Conservation (phyloP, 1,140 invertebrate species). For the Neoseiulus cucumeris region DNA sequence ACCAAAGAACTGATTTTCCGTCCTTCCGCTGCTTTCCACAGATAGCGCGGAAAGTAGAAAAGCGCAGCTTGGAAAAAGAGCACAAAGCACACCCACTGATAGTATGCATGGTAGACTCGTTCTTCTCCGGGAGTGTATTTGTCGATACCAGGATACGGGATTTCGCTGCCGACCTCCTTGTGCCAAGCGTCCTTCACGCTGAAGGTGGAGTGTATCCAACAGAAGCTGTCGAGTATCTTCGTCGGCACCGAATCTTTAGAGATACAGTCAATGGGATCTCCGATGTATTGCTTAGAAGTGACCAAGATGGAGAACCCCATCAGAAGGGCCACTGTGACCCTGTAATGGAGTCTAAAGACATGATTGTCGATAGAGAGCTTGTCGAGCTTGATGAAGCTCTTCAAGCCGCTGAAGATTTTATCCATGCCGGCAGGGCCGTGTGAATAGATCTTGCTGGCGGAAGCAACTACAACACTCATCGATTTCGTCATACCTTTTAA, state of each 20-base stretch:
- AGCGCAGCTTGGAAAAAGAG: conserved; percentile 58
- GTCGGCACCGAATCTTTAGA: conserved; percentile 41
- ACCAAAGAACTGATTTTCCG: conserved; percentile 42
- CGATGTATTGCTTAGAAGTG: conserved; percentile 33
- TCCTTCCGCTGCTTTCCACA: conserved; percentile 41
- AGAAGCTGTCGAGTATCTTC: conserved; percentile 74
- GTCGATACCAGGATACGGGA: conserved; percentile 53
- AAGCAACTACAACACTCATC: no score
- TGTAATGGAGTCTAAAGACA: conserved; percentile 35
- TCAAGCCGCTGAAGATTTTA: conserved; percentile 76
- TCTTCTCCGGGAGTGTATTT: conserved; percentile 41
- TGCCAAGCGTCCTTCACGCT: conserved; percentile 25
- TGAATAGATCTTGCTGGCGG: no score
- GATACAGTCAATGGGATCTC: conserved; percentile 32
- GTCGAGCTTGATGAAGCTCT: conserved; percentile 71
- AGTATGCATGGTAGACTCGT: conserved; percentile 41
- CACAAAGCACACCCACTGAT: conserved; percentile 90
- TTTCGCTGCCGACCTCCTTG: conserved; percentile 22
- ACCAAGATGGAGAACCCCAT: conserved; percentile 34
- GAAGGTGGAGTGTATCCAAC: conserved; percentile 86
- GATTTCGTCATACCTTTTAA: no score
- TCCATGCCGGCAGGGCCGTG: conserved; percentile 35
- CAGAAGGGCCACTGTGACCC: conserved; percentile 31
- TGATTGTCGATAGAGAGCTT: conserved; percentile 77
- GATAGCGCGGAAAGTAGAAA: conserved; percentile 38